Base-by-base conservation (phyloP, 2,797 vertebrate genomes). In the Manis javanica region DNA sequence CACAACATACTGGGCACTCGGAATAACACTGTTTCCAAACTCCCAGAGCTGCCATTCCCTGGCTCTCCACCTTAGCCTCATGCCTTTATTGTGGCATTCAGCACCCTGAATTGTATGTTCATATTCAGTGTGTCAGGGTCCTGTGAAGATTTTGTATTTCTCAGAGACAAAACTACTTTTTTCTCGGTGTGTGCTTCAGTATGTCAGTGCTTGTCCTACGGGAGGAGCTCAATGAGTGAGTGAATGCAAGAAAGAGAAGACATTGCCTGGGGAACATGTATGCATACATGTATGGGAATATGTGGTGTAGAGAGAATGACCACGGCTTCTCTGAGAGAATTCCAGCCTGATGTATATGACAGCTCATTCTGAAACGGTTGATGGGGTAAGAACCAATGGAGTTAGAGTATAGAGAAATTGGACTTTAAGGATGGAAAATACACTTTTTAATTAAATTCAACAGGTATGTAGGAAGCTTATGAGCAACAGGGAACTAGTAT, bases 381-480 rank as follows among this genome's bases (percentile, higher is more conserved):
- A n/a, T 14, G 8, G 71, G 64, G 1, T 46, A 72, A 68, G 24
- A 7, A n/a, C 82, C 1, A 5, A 4, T 66, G 21, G 72, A 63
- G 9, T 39, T 64, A 90, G 26, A 85, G 23, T 71, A 26, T 1
- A 87, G 72, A 68, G 92, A 78, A 94, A 84, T 3, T n/a, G 18
- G 10, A 94, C 81, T 79, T 72, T 90, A 26, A 49, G 63, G 4
- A 61, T 84, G 16, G 21, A 68, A 95, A 91, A 46, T 63, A 2
- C 29, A 66, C 21, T 39, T 87, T 95, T 55, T 7, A 64, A n/a
- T n/a, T 90, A 87, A 74, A 82, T 90, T 55, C 57, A 78, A 85
- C 7, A 69, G 37, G 11, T 46, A 37, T 0, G 0, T 61, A 46
- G 39, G 71, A 94, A 85, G n/a, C 49, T 75, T 42, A 74, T 69